phyloP scores from a whole-genome alignment of 2,113 vertebrate genomes.

The Prinia subflava region DNA sequence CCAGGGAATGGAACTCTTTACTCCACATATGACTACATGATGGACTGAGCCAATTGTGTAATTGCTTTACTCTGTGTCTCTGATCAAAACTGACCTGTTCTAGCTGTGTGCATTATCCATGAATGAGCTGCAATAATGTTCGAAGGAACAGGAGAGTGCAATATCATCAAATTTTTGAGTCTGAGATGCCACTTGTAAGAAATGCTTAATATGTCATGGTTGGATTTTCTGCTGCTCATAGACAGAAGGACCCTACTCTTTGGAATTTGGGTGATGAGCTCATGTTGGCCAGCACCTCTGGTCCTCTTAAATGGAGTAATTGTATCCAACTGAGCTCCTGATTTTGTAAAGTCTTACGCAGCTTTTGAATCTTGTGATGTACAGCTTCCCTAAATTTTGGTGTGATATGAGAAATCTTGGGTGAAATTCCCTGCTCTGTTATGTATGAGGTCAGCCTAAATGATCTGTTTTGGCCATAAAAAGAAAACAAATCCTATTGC shows the following conservation, averaged over 20 bases:
- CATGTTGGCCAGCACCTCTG: not conserved
- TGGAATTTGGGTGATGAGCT: not conserved
- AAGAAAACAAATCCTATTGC: constrained; percentile 21
- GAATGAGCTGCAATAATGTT: not conserved
- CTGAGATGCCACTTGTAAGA: not conserved
- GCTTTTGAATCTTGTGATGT: constrained; percentile 8
- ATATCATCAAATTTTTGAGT: not conserved
- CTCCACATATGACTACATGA: fast-evolving
- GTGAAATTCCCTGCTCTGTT: constrained; percentile 24
- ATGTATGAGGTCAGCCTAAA: constrained; percentile 31
- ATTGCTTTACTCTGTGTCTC: not conserved
- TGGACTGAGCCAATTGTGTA: not conserved
- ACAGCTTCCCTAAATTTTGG: not conserved
- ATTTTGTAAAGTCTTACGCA: not conserved
- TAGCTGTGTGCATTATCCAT: not conserved
- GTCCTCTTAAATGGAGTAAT: not conserved
- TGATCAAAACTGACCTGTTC: not conserved
- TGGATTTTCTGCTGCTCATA: not conserved
- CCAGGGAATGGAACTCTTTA: not conserved
- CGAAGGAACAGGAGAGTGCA: not conserved
- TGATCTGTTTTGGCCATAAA: constrained; percentile 18
- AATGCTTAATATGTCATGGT: not conserved
- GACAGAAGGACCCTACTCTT: not conserved
- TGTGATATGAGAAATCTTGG: constrained; percentile 13
- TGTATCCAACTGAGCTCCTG: not conserved